Evolutionary conservation across 2,888 invertebrate species (phyloP).

Genomic region (Sialis fuliginosa): DNA sequence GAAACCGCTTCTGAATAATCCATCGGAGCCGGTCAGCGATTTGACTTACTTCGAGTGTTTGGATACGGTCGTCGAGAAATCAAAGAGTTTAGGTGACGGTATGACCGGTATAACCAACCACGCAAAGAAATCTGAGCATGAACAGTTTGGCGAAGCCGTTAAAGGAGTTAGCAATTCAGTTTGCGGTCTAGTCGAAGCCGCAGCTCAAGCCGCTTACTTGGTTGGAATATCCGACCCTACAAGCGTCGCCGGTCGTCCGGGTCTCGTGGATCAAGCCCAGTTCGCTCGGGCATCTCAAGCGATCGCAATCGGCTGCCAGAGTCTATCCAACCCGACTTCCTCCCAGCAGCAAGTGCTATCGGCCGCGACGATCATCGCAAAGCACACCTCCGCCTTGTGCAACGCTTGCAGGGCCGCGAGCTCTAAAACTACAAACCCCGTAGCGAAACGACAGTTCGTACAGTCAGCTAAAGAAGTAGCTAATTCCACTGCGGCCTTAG

Average conservation of each 20-base stretch:
- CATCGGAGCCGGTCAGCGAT: slow-evolving; percentile 75
- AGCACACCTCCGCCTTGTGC: slow-evolving; percentile 89
- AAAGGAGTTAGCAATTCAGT: slow-evolving; percentile 72
- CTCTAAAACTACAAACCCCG: slow-evolving; percentile 73
- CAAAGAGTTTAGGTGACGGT: slow-evolving; percentile 67
- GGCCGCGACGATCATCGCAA: slow-evolving; percentile 86
- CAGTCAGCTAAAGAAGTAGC: slow-evolving; percentile 96
- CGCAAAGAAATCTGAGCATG: slow-evolving; percentile 73
- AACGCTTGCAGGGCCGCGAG: slow-evolving; percentile 90
- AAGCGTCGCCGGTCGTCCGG: slow-evolving; percentile 73
- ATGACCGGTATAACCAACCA: slow-evolving; percentile 91
- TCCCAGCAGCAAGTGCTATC: slow-evolving; percentile 72
- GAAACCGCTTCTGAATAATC: slow-evolving; percentile 64
- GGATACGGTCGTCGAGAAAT: slow-evolving; percentile 76
- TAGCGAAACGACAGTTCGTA: slow-evolving; percentile 91
- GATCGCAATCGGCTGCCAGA: slow-evolving; percentile 76
- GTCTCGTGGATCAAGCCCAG: slow-evolving; percentile 76
- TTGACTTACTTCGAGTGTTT: slow-evolving; percentile 86
- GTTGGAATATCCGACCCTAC: slow-evolving; percentile 85
- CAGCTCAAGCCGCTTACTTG: slow-evolving; percentile 89
- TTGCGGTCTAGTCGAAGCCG: slow-evolving; percentile 80
- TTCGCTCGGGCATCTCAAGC: slow-evolving; percentile 77
- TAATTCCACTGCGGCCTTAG: slow-evolving; percentile 82
- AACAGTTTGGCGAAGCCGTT: slow-evolving; percentile 71
- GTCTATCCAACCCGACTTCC: slow-evolving; percentile 49